Percentiles rank a stretch among this genome's conserved stretches.
Conservation (phyloP, 1,140 invertebrate species). For the Nasonia longicornis region DNA sequence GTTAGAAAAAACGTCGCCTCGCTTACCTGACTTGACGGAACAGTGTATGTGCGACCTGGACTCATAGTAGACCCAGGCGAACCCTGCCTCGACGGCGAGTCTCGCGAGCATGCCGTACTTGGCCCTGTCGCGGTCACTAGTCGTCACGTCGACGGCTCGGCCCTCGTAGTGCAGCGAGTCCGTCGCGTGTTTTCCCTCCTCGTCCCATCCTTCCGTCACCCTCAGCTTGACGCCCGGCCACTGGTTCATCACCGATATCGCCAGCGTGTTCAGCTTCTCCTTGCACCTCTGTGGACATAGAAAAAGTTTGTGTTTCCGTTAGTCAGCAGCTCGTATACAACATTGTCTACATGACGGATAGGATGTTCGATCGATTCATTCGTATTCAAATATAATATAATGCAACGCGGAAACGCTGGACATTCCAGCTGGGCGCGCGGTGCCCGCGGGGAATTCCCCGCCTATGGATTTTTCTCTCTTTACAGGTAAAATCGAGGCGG, state of each 20-base stretch:
- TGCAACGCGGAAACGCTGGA: slow-evolving; percentile 8
- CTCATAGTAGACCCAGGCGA: slow-evolving; percentile 99
- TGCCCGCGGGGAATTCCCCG: neutral
- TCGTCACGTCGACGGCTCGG: slow-evolving; percentile 94
- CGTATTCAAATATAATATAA: neutral
- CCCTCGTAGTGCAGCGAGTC: slow-evolving; percentile 96
- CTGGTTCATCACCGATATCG: slow-evolving; percentile 97
- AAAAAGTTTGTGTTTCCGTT: neutral
- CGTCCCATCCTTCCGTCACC: slow-evolving; percentile 95
- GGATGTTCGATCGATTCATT: neutral
- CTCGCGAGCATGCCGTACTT: slow-evolving; percentile 96
- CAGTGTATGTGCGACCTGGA: slow-evolving; percentile 95
- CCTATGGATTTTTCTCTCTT: neutral
- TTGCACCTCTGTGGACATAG: slow-evolving; percentile 85
- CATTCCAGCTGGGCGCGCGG: neutral
- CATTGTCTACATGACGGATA: too few species aligned
- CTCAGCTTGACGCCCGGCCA: slow-evolving; percentile 94
- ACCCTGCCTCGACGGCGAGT: slow-evolving; percentile 95
- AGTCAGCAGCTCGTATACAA: too few species aligned
- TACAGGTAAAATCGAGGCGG: neutral
- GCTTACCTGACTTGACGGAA: slow-evolving; percentile 96
- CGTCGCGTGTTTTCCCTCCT: slow-evolving; percentile 82
- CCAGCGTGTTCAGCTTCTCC: slow-evolving; percentile 93
- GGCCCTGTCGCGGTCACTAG: slow-evolving; percentile 89
- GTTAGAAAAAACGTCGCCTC: neutral